Evolutionary conservation across 1,140 invertebrate genomes (phyloP), one percentile per base, ranked within the genome.

Genomic region (Zaprionus lachaisei): DNA sequence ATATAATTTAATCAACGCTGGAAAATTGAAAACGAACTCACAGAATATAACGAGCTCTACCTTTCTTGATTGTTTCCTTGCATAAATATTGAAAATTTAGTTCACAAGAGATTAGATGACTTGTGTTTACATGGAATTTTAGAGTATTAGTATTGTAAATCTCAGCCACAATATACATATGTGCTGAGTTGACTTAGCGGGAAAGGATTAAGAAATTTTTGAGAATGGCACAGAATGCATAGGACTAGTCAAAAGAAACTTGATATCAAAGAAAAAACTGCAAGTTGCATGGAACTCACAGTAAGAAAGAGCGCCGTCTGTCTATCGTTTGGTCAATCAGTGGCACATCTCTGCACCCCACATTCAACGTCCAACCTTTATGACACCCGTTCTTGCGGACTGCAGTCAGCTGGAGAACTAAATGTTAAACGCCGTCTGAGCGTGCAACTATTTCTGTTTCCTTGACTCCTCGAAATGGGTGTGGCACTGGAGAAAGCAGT

Each of bases 281-380:
- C 70, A 83, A 83, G 77, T 75, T 83, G 83, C 76, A 85, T 76
- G 81, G 64, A 75, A 67, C 55, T 55, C 56, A 34, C 41, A 56
- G 34, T 31, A 37, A n/a, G n/a, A 17, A 38, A 41, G 22, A 44
- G 31, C 41, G 34, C 31, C 61, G 64, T 38, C 78, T 87, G 83
- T 80, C 83, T 81, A 87, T 89, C 83, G 83, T 87, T 87, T 87
- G 84, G 84, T 83, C 84, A 89, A 84, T 81, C 83, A 87, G 84
- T 75, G 70, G 67, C 83, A 62, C 17, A 54, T 58, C 83, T 76
- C 44, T 5, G 17, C 62, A 20, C 15, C 28, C 26, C 4, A 5
- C 28, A 24, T 11, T 54, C 31, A 26, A 34, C 28, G 28, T 31
- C 7, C 28, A 31, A 31, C 28, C 28, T 31, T 22, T 60, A 54